Percentiles rank a stretch among this genome's conserved stretches.
phyloP scores from a whole-genome alignment of 2,888 invertebrate genomes.

The Metallyticus violacea region DNA sequence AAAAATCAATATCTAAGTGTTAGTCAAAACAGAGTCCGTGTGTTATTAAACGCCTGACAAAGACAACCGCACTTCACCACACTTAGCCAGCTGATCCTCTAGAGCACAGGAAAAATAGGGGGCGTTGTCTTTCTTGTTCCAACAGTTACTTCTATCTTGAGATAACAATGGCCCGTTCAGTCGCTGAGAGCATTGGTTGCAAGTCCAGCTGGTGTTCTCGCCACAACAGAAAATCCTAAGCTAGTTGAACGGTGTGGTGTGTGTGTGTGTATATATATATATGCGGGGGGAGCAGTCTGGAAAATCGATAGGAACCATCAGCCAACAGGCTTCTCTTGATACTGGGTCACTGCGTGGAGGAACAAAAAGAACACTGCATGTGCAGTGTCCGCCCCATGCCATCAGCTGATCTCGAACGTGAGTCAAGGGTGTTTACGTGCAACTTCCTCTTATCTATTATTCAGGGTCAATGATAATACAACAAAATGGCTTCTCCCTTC shows the following conservation, averaged over 20 bases:
- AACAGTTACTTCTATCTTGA: not conserved
- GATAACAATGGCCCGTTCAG: not conserved
- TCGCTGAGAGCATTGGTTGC: too few relatives aligned
- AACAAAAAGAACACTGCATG: not conserved
- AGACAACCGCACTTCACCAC: too few relatives aligned
- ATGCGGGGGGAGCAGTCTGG: not conserved
- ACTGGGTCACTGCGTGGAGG: conserved; percentile 14
- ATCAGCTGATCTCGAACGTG: conserved; percentile 1
- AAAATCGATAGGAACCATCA: conserved; percentile 9
- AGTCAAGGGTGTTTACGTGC: not conserved
- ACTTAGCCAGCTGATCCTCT: too few relatives aligned
- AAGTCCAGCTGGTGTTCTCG: not conserved
- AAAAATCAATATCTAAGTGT: not conserved
- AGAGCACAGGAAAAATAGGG: too few relatives aligned
- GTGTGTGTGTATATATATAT: not conserved
- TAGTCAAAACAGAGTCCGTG: not conserved
- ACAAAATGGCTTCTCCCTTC: not conserved
- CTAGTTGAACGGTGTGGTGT: not conserved
- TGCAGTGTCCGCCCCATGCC: not conserved
- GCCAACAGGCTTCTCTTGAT: conserved; percentile 3
- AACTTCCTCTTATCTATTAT: not conserved
- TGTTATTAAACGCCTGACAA: not conserved
- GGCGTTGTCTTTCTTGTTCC: not conserved
- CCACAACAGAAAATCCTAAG: conserved; percentile 4
- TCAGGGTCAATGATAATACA: not conserved